A percentile compares a stretch with the other conserved stretches of the same genome.
phyloP scores from a whole-genome alignment of 2,888 invertebrate genomes.

The Drosophila kokeensis region DNA sequence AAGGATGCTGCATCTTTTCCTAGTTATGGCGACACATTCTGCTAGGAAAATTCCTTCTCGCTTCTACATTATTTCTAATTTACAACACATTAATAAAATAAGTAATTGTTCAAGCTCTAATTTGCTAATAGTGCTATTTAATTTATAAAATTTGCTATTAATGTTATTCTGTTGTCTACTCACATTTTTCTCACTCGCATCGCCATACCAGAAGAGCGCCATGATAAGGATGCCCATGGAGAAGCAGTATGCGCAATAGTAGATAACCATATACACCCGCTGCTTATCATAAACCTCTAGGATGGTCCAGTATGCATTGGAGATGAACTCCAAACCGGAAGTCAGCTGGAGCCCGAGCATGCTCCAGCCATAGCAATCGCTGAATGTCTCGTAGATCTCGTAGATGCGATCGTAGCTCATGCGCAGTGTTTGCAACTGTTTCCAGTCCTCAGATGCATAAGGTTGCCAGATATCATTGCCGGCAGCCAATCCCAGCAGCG shows the following conservation, averaged over 20 bases:
- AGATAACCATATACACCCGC: constrained; percentile 45
- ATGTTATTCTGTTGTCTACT: constrained; percentile 39
- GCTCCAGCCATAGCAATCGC: constrained; percentile 83
- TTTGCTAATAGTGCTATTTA: neutral
- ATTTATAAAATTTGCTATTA: neutral
- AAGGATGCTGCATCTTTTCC: too few species aligned
- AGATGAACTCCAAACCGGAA: constrained; percentile 81
- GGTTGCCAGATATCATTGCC: constrained; percentile 74
- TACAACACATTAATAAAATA: neutral
- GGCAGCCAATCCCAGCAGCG: constrained; percentile 56
- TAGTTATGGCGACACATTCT: too few species aligned
- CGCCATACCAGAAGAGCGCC: constrained; percentile 71
- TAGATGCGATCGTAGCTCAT: constrained; percentile 78
- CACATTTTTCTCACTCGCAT: constrained; percentile 74
- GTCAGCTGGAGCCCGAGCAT: constrained; percentile 75
- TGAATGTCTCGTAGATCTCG: constrained; percentile 70
- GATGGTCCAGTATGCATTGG: constrained; percentile 81
- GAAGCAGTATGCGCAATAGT: constrained; percentile 61
- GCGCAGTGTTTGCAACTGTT: constrained; percentile 72
- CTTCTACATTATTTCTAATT: too few species aligned
- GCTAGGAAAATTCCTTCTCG: too few species aligned
- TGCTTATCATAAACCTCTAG: constrained; percentile 39
- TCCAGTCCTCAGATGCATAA: constrained; percentile 57
- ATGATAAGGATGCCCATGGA: constrained; percentile 57
- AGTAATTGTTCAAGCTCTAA: neutral